phyloP scores from a whole-genome alignment of 2,797 vertebrate genomes.

The Trematomus bernacchii region DNA sequence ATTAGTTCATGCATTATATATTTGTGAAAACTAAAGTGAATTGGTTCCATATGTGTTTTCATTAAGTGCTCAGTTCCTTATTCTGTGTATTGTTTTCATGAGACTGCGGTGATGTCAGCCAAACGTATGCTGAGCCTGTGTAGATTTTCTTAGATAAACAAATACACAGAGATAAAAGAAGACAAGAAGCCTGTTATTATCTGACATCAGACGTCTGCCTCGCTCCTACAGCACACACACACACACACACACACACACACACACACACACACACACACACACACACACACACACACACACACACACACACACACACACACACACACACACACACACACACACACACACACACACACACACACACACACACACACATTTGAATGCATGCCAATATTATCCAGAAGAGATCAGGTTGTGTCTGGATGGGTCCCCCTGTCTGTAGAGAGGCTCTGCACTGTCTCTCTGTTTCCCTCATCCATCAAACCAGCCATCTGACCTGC shows the following conservation, averaged over 20 bases:
- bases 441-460: slow-evolving; percentile 42
- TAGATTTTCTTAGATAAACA: slow-evolving; percentile 27
- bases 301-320: slow-evolving; percentile 20
- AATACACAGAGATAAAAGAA: slow-evolving; percentile 59
- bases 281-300: slow-evolving; percentile 26
- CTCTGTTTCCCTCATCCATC: background rate
- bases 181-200: slow-evolving; percentile 59
- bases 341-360: too few species aligned
- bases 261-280: slow-evolving; percentile 21
- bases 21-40: background rate
- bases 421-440: slow-evolving; percentile 53
- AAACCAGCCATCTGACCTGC: slow-evolving; percentile 3
- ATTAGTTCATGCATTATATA: background rate
- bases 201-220: slow-evolving; percentile 59
- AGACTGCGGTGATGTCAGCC: background rate
- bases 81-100: background rate
- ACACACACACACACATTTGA: slow-evolving; percentile 60
- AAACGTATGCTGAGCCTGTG: background rate
- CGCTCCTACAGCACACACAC: background rate
- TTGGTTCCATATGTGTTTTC: background rate
- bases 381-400: slow-evolving; percentile 52
- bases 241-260: slow-evolving; percentile 3
- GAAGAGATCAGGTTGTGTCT: slow-evolving; percentile 66
- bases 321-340: too few species aligned
- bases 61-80: background rate